Percentiles rank a stretch among this genome's conserved stretches.
Conservation (phyloP, 2,113 vertebrate species). For the Lipophrys pholis region DNA sequence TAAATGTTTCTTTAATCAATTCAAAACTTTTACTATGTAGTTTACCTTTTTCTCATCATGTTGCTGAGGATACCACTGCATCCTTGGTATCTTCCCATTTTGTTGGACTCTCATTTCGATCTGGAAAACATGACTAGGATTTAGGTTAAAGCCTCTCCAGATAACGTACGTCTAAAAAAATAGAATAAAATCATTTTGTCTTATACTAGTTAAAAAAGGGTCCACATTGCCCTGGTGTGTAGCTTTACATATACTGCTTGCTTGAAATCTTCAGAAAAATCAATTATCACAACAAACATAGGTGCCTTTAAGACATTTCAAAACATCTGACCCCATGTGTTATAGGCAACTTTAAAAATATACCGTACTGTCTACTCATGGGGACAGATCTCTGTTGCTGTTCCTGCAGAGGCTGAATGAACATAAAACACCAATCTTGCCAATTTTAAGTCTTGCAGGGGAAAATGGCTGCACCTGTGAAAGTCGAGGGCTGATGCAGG, state of each 20-base stretch:
- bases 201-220: not conserved
- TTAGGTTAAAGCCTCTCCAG: not conserved
- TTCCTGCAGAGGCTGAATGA: not conserved
- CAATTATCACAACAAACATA: not conserved
- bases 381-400: not conserved
- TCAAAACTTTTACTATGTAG: not conserved
- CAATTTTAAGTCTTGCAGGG: too few species aligned
- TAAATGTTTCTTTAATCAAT: not conserved
- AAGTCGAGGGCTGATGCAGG: conserved; percentile 77
- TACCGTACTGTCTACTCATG: not conserved
- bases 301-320: not conserved
- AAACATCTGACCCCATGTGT: not conserved
- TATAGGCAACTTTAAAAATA: not conserved
- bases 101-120: conserved; percentile 55
- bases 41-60: conserved; percentile 62
- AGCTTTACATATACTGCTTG: too few species aligned
- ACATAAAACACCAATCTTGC: not conserved
- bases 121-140: conserved; percentile 45
- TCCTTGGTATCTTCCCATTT: conserved; percentile 22
- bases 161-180: too few species aligned
- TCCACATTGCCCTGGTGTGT: not conserved
- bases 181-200: not conserved
- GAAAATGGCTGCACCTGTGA: conserved; percentile 65
- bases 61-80: conserved; percentile 65
- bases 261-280: not conserved